phyloP scores from a whole-genome alignment of 2,888 invertebrate genomes.

The Rhagonycha fulva region DNA sequence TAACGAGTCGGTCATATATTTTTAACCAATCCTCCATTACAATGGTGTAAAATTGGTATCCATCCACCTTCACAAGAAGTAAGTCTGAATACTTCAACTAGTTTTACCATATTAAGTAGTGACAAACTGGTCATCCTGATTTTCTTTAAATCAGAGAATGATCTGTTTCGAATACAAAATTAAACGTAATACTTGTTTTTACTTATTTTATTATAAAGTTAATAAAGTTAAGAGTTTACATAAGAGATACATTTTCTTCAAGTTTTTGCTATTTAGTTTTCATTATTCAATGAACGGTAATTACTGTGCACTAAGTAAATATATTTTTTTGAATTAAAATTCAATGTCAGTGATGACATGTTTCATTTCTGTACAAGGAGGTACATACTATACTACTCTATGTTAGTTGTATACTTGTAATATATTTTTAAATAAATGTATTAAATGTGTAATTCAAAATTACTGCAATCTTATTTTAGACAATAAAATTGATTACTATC shows the following conservation, averaged over 20 bases:
- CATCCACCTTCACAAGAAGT: constrained; percentile 44
- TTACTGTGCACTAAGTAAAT: not conserved
- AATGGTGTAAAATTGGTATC: constrained; percentile 24
- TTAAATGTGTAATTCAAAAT: not conserved
- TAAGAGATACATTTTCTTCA: not conserved
- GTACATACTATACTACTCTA: no score
- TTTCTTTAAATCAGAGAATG: constrained; percentile 20
- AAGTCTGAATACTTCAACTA: constrained; percentile 41
- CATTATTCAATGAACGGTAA: not conserved
- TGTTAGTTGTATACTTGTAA: not conserved
- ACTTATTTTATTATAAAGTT: not conserved
- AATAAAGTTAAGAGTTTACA: not conserved
- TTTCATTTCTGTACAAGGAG: not conserved
- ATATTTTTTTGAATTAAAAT: not conserved
- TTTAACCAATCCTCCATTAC: not conserved
- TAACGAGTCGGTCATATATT: not conserved
- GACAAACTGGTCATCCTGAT: constrained; percentile 44
- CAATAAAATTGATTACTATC: not conserved
- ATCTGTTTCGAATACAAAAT: constrained; percentile 22
- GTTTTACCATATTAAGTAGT: constrained; percentile 45
- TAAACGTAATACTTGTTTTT: not conserved
- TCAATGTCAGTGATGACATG: not conserved
- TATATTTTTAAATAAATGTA: not conserved
- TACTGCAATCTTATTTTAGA: not conserved
- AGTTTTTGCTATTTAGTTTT: not conserved